Conservation (phyloP, 1,140 invertebrate genomes). For the Aphelinus certus region DNA sequence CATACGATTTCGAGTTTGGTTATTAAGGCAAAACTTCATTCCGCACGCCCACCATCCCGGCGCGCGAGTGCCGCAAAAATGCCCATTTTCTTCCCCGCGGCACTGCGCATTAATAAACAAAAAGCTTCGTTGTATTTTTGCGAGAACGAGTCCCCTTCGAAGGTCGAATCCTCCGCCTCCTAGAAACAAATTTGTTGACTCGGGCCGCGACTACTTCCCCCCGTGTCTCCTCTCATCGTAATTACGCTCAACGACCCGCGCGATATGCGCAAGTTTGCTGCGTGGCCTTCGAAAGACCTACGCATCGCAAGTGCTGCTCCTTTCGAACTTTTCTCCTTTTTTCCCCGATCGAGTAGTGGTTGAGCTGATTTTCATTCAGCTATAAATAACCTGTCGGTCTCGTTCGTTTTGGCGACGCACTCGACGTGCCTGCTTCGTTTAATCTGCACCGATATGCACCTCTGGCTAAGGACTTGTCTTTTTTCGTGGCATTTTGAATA, state of each 20-base stretch:
- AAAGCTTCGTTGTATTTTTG: not conserved
- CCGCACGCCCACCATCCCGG: conserved; percentile 8
- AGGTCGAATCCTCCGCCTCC: conserved; percentile 1
- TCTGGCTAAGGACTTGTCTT: too few species aligned
- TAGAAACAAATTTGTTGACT: conserved; percentile 23
- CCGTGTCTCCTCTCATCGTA: not conserved
- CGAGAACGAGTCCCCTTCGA: not conserved
- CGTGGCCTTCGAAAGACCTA: conserved; percentile 28
- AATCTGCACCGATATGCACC: not conserved
- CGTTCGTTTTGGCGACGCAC: not conserved
- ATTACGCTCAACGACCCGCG: not conserved
- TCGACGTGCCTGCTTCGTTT: not conserved
- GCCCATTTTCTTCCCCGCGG: not conserved
- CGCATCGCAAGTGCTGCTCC: conserved; percentile 1
- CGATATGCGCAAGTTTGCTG: too few species aligned
- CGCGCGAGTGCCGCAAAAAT: not conserved
- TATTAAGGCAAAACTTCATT: conserved; percentile 24
- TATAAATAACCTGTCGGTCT: conserved; percentile 12
- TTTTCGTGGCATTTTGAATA: too few species aligned
- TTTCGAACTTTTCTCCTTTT: not conserved
- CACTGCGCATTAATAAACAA: conserved; percentile 18
- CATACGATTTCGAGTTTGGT: not conserved
- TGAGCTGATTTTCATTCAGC: conserved; percentile 6
- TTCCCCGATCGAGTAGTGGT: not conserved
- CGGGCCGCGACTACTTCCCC: not conserved